Base-by-base conservation (phyloP, 2,888 invertebrate genomes). In the Eugnorisma glareosa region DNA sequence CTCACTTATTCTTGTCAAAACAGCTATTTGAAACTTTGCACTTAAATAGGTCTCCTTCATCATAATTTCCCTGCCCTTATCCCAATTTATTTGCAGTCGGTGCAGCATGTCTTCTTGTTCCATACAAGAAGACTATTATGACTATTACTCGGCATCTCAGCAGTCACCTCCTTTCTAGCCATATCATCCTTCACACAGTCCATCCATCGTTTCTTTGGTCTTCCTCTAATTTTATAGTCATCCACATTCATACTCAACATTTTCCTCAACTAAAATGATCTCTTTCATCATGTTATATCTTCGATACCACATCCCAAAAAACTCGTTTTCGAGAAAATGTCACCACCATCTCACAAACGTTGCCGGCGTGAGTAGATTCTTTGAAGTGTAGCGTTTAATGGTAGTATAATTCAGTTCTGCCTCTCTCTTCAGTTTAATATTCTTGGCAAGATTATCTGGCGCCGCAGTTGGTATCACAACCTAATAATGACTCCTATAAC, bases 381-480 rank as follows among this genome's bases (percentile, higher is more conserved):
- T 77, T 67, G 24, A 69, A 73, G 40, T 67, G 45, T 35, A 54
- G 37, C 48, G 54, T 82, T 37, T 45, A 82, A 67, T 73, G 45
- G 35, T 45, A n/a, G 67, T 67, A 59, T 74, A 70, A 82, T 73
- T 67, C 18, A 72, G 68, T 67, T 71, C 13, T 72, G 61, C 70
- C 35, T 21, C 54, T 75, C 69, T 81, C 59, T 75, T 70, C 64
- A 40, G 64, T 75, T 83, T 59, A 72, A 79, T 73, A 75, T 71
- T 80, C 57, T 79, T 73, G 79, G 82, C 83, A 64, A 63, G 75
- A 71, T 73, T 31, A 80, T 79, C 74, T 83, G 79, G 75, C 59
- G 75, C 63, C 80, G n/a, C 51, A 35, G 61, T 75, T 54, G 72
- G 61, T 67, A 77, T 66, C 61, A 43, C 48, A 63, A 72, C 67